A percentile compares a stretch with the other conserved stretches of the same genome.
Conservation (phyloP, 2,888 invertebrate species). For the Ypsolopha sequella region DNA sequence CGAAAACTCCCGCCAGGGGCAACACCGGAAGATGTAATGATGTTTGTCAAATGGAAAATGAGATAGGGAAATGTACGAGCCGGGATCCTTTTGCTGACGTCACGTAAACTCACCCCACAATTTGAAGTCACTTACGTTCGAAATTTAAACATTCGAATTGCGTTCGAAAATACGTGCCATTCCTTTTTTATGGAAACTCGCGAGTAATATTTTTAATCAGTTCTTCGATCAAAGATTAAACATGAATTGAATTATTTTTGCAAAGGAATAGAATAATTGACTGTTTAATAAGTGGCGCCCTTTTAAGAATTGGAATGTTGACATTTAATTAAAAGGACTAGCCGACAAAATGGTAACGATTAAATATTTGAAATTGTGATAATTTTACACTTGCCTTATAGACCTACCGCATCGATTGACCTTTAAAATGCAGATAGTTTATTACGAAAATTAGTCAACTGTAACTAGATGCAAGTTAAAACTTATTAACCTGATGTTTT, state of each 20-base stretch:
- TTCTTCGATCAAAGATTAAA: too few relatives aligned
- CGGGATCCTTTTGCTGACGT: conserved; percentile 54
- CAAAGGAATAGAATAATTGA: conserved; percentile 6
- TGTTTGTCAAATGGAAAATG: conserved; percentile 72
- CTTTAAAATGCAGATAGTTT: not conserved
- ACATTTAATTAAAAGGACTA: conserved; percentile 47
- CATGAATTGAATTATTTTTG: too few relatives aligned
- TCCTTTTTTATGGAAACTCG: conserved; percentile 7
- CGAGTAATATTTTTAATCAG: conserved; percentile 1
- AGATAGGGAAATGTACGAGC: conserved; percentile 65
- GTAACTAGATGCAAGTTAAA: not conserved
- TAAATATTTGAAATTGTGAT: conserved; percentile 20
- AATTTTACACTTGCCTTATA: not conserved
- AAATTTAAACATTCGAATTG: conserved; percentile 7
- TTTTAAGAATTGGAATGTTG: conserved; percentile 44
- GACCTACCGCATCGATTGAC: conserved; percentile 4
- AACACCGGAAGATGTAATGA: conserved; percentile 64
- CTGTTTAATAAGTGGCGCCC: conserved; percentile 35
- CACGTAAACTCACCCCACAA: conserved; percentile 16
- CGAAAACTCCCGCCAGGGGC: conserved; percentile 46
- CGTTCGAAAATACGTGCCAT: not conserved
- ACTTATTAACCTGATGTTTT: not conserved
- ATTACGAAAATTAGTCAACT: not conserved
- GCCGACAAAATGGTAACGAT: conserved; percentile 31
- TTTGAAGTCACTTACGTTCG: conserved; percentile 14